Evolutionary conservation across 2,113 vertebrate species (phyloP), one percentile per base, ranked within the genome.

Genomic region (Rhodinocichla rosea): DNA sequence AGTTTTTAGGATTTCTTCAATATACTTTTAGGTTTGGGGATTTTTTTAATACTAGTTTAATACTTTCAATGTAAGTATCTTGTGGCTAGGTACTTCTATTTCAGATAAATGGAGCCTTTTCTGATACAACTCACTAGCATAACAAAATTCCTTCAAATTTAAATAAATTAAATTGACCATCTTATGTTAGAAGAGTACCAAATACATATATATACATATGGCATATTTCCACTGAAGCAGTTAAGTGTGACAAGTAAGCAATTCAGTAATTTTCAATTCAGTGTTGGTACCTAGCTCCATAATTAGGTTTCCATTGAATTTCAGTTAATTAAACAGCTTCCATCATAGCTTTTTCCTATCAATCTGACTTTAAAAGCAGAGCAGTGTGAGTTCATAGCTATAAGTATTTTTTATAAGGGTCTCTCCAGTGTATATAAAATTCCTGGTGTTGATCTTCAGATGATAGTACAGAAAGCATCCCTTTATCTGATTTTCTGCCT

Each of bases 21-120:
- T 35, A 35, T 23, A 42, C 3, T 52, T 69, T 12, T 32, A 9
- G 5, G 6, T 6, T 35, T 64, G 6, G 4, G 3, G 0, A 0
- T 10, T 30, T 87, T 62, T 69, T 52, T 2, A 60, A 49, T 56
- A 4, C 35, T 42, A 35, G 4, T 57, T 81, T 55, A 67, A 17
- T 81, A 21, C 15, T 92, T 91, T 59, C 30, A 59, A 11, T 63
- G 39, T 21, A 81, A 84, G 2, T 74, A 10, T 53, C n/a, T 86
- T 74, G 17, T 84, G 28, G 26, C 15, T 90, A 60, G 5, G 10
- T 70, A 22, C 20, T 79, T 71, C 13, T 88, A 5, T 85, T 86
- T 76, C 50, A 74, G n/a, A 74, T 67, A 67, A 79, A 16, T 40
- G 2, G 22, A 91, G 30, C 8, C 9, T 81, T 89, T 92, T 92